Base-by-base conservation (phyloP, 2,113 vertebrate genomes). In the Actinemys pallida region DNA sequence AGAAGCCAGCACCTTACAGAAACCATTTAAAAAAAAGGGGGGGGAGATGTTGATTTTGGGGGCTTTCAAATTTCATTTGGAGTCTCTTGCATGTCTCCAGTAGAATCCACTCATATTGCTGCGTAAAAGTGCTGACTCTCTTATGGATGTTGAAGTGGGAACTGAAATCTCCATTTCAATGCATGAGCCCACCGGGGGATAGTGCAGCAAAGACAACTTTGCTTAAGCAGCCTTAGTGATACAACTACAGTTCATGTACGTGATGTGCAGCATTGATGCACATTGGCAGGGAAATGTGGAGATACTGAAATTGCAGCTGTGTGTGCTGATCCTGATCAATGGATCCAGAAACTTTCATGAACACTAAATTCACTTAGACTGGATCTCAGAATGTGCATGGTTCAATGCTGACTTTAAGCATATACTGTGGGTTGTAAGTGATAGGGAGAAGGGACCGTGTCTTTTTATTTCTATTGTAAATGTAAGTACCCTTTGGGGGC, bases 81-180 rank as follows among this genome's bases (percentile, higher is more conserved):
- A 94, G n/a, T 6, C 2, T 84, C 8, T 56, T 8, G 3, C 20
- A 24, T 42, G 24, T 31, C 25, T 3, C 1, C 75, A 86, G 49
- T 86, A 56, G 12, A 82, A 20, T 75, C 4, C 11, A 17, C 50
- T 84, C 24, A 47, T 62, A 11, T 80, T 87, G 81, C 59, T 54
- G 57, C 31, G 62, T 93, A 13, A 20, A 42, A 7, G 5, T 81
- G 42, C 4, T 25, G 47, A 31, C 54, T 35, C 10, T 53, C 80
- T n/a, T 86, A 83, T 94, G 83, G 8, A 31, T 91, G 57, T 29
- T 52, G n/a, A 90, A 95, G 27, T 52, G 1, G 35, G 76, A 89
- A 92, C 11, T 49, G 27, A 89, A 39, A 14, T 6, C 16, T 24
- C 52, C 53, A 87, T 92, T 87, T 92, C 79, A 83, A 3, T 53